phyloP scores from a whole-genome alignment of 1,140 invertebrate genomes.

The Himalopsyche phryganea region DNA sequence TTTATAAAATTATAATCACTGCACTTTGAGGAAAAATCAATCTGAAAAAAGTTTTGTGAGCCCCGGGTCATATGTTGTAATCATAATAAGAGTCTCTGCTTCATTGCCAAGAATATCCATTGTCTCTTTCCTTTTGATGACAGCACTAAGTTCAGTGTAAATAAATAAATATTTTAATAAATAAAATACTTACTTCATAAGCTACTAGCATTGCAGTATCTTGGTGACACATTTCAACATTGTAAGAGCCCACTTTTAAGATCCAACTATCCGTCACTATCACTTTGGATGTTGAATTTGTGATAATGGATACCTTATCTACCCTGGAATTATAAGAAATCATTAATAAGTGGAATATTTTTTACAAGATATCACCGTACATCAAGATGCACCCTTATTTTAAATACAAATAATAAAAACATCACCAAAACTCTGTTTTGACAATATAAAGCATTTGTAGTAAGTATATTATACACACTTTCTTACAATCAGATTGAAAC shows the following conservation, averaged over 20 bases:
- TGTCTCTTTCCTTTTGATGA: too few relatives aligned
- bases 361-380: background rate
- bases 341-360: constrained; percentile 3
- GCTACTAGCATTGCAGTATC: constrained; percentile 72
- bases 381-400: background rate
- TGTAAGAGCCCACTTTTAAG: constrained; percentile 78
- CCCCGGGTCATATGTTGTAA: too few relatives aligned
- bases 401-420: background rate
- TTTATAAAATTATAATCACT: too few relatives aligned
- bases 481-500: background rate
- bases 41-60: too few relatives aligned
- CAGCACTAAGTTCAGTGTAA: too few relatives aligned
- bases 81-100: too few relatives aligned
- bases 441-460: background rate
- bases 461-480: background rate
- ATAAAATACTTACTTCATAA: constrained; percentile 53
- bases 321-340: constrained; percentile 53
- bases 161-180: background rate
- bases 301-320: constrained; percentile 71
- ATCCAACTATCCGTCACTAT: constrained; percentile 86
- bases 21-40: too few relatives aligned
- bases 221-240: constrained; percentile 71
- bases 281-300: constrained; percentile 65
- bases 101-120: too few relatives aligned
- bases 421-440: background rate